Evolutionary conservation across 2,113 vertebrate genomes (phyloP), one percentile per base, ranked within the genome.

Genomic region (Ciconia maguari): DNA sequence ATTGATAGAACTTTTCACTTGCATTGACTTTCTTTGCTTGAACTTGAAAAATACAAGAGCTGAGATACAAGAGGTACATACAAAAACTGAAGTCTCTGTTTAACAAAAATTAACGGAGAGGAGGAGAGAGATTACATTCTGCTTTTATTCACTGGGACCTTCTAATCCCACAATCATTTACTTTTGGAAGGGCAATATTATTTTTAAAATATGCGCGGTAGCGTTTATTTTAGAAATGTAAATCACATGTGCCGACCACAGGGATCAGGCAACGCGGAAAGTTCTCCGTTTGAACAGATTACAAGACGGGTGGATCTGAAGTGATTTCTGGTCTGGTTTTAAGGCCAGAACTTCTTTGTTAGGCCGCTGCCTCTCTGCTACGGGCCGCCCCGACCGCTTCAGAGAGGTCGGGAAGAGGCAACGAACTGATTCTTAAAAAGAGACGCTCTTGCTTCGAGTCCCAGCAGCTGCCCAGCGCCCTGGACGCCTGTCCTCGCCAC

Each of bases 181-280:
- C 89, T 97, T 97, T 95, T 68, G 78, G 55, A 68, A 89, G 79
- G 86, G 94, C 94, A 95, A 97, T 95, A 96, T 79, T 96, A 69
- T 94, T 96, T 96, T 96, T 92, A 49, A 92, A 90, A 68, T 15
- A 41, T 72, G 61, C 30, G 46, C 71, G 30, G 62, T 94, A 74
- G 89, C 46, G 68, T 96, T 97, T 86, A 79, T 61, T 91, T 97
- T 95, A 88, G 79, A 94, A 96, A 97, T 92, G 82, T 83, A 90
- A 95, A 96, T 94, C 87, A 92, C 79, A 29, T 96, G 78, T 93
- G 75, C 81, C 55, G 80, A 82, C 85, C 83, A 55, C 89, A 75
- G 57, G 65, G 76, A 89, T 36, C 54, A 38, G 84, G 64, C 86
- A 84, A 52, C 48, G 34, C 21, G 19, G 57, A 52, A 96, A 69